phyloP scores from a whole-genome alignment of 2,797 vertebrate species.

The Anisognathus igniventris region DNA sequence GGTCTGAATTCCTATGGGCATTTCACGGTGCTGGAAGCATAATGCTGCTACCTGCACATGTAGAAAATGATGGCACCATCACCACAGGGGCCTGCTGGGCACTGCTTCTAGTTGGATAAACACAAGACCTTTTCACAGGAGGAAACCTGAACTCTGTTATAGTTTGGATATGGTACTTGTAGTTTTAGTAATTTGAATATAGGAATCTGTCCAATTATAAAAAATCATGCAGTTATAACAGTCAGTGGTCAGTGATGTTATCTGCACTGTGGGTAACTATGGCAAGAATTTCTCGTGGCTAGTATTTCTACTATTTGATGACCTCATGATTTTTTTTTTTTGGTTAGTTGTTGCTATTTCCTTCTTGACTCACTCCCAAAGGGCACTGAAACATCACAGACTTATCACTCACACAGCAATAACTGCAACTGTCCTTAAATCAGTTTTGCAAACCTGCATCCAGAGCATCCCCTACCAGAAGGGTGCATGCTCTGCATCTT shows the following conservation, averaged over 20 bases:
- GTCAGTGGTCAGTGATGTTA: background rate
- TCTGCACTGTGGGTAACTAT: background rate
- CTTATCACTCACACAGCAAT: background rate
- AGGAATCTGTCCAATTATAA: background rate
- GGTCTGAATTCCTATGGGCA: background rate
- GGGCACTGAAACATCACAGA: background rate
- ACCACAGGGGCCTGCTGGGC: background rate
- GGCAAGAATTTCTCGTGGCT: background rate
- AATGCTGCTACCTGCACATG: background rate
- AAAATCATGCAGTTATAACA: background rate
- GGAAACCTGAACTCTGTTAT: background rate
- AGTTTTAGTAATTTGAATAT: background rate
- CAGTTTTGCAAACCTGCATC: background rate
- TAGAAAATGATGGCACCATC: background rate
- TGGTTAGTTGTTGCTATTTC: background rate
- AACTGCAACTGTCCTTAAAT: background rate
- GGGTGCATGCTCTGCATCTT: fast-evolving
- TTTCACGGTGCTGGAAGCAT: background rate
- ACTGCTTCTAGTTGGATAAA: background rate
- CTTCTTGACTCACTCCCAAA: conserved; percentile 9
- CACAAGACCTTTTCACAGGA: background rate
- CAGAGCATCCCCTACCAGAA: background rate
- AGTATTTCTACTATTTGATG: conserved; percentile 8
- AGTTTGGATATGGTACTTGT: background rate
- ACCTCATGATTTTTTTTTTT: background rate